A percentile compares a stretch with the other conserved stretches of the same genome.
Evolutionary conservation across 1,140 invertebrate species (phyloP).

Genomic region (Brachionus sp.): DNA sequence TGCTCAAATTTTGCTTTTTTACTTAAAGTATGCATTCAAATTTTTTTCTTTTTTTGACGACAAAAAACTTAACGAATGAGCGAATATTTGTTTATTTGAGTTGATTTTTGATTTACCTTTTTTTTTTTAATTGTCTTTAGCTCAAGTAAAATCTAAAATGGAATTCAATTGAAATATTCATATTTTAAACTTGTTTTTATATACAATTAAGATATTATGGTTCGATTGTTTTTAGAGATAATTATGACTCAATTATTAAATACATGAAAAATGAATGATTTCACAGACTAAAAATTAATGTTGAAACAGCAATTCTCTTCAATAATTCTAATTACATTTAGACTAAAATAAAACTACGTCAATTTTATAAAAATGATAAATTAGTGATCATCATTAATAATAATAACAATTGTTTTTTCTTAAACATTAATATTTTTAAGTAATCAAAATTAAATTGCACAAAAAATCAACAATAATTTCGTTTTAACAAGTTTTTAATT

Average conservation of each 20-base stretch:
- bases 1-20: neutral
- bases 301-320: no score
- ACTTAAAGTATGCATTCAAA: neutral
- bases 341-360: no score
- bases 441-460: no score
- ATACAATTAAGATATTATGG: neutral
- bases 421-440: no score
- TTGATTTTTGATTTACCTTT: neutral
- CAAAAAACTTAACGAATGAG: neutral
- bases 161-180: constrained; percentile 4
- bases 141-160: neutral
- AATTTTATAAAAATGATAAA: no score
- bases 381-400: no score
- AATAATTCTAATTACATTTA: no score
- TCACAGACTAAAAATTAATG: neutral
- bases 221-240: neutral
- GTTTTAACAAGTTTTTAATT: no score
- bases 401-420: no score
- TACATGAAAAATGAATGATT: neutral
- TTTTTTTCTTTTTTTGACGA: neutral
- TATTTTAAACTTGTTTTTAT: neutral
- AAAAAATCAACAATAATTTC: no score
- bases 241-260: neutral
- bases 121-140: neutral
- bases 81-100: constrained; percentile 3